phyloP scores from a whole-genome alignment of 2,113 vertebrate species.

The Monopterus albus region DNA sequence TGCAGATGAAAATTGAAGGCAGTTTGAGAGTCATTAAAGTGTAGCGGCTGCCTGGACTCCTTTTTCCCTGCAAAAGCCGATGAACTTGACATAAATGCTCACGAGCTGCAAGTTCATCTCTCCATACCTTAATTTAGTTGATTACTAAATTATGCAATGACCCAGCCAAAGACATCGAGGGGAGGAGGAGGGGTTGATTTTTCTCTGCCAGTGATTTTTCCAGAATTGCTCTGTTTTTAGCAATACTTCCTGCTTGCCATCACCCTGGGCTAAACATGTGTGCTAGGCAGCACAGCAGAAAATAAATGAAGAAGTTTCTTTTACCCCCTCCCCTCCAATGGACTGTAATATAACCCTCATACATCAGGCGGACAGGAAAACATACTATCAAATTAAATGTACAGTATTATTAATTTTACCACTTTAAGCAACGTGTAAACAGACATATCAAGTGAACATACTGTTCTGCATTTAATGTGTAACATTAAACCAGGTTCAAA shows the following conservation, averaged over 20 bases:
- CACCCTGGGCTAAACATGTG: conserved; percentile 76
- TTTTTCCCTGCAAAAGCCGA: conserved; percentile 57
- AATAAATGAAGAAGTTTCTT: conserved; percentile 55
- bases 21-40: conserved; percentile 65
- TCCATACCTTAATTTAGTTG: conserved; percentile 74
- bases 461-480: conserved; percentile 26
- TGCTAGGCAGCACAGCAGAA: conserved; percentile 67
- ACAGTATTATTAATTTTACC: conserved; percentile 36
- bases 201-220: conserved; percentile 69
- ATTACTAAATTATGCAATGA: conserved; percentile 80
- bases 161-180: conserved; percentile 68
- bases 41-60: conserved; percentile 40
- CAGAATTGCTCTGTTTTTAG: conserved; percentile 67
- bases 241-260: conserved; percentile 60
- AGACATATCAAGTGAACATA: neutral
- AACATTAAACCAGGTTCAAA: conserved; percentile 49
- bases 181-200: neutral
- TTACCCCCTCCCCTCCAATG: conserved; percentile 17
- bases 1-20: conserved; percentile 67
- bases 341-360: conserved; percentile 35
- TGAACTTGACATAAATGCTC: conserved; percentile 78
- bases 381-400: conserved; percentile 24
- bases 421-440: conserved; percentile 1
- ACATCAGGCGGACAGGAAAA: conserved; percentile 56
- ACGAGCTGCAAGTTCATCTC: conserved; percentile 72